These are phyloP conservation scores for Rallus limicola DNA, from an alignment of 2,113 vertebrate genomes.

Conservation along the genomic window DNA sequence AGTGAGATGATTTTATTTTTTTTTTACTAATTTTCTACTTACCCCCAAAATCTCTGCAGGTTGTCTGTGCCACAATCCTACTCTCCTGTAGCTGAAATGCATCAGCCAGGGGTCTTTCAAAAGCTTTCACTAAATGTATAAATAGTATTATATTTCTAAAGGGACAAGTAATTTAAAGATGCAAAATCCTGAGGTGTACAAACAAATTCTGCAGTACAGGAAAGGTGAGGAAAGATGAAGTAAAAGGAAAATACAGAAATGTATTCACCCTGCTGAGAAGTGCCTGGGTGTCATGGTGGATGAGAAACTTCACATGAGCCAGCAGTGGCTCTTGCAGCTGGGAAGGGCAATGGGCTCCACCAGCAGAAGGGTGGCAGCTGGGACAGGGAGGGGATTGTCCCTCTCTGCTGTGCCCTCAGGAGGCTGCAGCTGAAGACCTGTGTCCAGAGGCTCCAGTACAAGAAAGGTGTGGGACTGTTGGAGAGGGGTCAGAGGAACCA, in stretches of 20 bases:
- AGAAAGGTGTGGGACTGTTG: too few relatives aligned
- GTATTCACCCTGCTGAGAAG: too few relatives aligned
- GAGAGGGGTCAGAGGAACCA: too few relatives aligned
- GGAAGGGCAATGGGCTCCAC: too few relatives aligned
- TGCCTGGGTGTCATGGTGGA: too few relatives aligned
- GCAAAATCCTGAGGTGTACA: not conserved
- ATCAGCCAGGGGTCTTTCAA: not conserved
- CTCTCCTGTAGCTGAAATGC: not conserved
- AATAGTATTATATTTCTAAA: not conserved
- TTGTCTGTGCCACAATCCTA: not conserved
- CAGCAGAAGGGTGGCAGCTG: too few relatives aligned
- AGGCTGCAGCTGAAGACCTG: too few relatives aligned
- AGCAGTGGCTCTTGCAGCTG: too few relatives aligned
- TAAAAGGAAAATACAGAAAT: not conserved
- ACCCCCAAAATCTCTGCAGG: rapidly evolving
- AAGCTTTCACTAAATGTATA: not conserved
- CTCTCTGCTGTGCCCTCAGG: too few relatives aligned
- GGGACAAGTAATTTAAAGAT: not conserved
- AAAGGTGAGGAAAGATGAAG: not conserved
- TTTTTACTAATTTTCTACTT: not conserved
- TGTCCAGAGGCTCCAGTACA: too few relatives aligned
- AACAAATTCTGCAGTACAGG: not conserved
- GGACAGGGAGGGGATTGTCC: too few relatives aligned
- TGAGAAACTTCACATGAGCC: too few relatives aligned
- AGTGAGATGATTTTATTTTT: not conserved